phyloP scores from a whole-genome alignment of 2,113 vertebrate species.

The Myxocyprinus asiaticus region DNA sequence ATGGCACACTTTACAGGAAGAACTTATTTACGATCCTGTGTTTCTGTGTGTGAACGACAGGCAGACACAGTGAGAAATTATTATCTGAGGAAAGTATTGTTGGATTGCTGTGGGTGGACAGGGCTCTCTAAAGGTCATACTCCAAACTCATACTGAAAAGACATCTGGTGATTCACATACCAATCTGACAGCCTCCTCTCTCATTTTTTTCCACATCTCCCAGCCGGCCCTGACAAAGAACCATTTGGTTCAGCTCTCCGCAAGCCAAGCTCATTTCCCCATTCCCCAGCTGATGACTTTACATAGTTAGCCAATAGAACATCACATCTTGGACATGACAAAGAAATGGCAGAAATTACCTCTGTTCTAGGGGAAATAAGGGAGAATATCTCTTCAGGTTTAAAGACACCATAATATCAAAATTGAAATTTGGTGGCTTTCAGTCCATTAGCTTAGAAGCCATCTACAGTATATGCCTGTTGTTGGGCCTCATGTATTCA shows the following conservation, averaged over 20 bases:
- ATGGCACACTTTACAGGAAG: conserved; percentile 59
- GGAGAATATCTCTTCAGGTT: background rate
- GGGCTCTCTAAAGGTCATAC: conserved; percentile 31
- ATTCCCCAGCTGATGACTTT: conserved; percentile 29
- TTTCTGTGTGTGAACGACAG: conserved; percentile 55
- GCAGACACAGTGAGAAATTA: conserved; percentile 48
- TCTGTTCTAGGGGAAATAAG: background rate
- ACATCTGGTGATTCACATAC: conserved; percentile 41
- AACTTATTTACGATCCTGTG: conserved; percentile 61
- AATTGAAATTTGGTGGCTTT: too few relatives aligned
- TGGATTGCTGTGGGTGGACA: conserved; percentile 43
- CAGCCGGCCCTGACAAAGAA: conserved; percentile 39
- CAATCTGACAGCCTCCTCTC: conserved; percentile 39
- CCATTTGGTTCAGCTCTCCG: conserved; percentile 38
- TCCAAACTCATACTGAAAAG: conserved; percentile 43
- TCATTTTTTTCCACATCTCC: conserved; percentile 20
- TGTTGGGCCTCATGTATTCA: too few relatives aligned
- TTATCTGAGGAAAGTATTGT: conserved; percentile 28
- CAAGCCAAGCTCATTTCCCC: conserved; percentile 15
- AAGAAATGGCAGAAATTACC: conserved; percentile 6
- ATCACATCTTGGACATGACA: conserved; percentile 23
- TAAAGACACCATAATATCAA: too few relatives aligned
- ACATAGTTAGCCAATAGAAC: conserved; percentile 35
- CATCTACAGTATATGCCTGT: too few relatives aligned
- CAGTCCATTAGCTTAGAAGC: too few relatives aligned